Evolutionary conservation across 2,797 vertebrate species (phyloP).

Genomic region (Heliangelus exortis): DNA sequence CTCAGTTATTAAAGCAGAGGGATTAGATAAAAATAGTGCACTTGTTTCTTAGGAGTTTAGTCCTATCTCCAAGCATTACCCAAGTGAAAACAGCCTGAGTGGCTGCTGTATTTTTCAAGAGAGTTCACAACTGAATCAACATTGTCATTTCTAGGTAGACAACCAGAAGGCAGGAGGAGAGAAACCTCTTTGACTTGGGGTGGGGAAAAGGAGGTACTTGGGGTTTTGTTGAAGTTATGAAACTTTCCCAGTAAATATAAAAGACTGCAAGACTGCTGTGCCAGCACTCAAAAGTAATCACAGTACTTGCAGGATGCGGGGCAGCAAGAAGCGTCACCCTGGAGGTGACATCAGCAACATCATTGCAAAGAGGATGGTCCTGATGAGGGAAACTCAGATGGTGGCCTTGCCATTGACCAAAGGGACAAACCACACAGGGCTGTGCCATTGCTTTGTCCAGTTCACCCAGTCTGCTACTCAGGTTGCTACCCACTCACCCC

Average conservation of each 20-base stretch:
- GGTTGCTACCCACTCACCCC: background rate
- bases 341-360: background rate
- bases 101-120: background rate
- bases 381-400: background rate
- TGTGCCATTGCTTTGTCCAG: background rate
- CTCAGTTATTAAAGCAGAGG: conserved; percentile 56
- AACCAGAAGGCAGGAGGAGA: background rate
- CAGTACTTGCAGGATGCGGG: rapidly evolving
- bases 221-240: background rate
- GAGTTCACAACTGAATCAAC: rapidly evolving
- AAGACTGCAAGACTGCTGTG: background rate
- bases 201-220: background rate
- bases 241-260: background rate
- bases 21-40: conserved; percentile 63
- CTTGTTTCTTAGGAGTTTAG: conserved; percentile 37
- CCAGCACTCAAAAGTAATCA: rapidly evolving
- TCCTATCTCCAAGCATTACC: background rate
- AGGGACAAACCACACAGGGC: background rate
- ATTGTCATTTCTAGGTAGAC: background rate
- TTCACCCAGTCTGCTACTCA: background rate
- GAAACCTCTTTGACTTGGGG: background rate
- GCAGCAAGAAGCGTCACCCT: background rate
- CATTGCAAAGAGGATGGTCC: background rate
- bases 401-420: background rate
- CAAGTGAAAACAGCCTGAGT: background rate